phyloP scores from a whole-genome alignment of 2,113 vertebrate genomes.

The Aptenodytes forsteri region DNA sequence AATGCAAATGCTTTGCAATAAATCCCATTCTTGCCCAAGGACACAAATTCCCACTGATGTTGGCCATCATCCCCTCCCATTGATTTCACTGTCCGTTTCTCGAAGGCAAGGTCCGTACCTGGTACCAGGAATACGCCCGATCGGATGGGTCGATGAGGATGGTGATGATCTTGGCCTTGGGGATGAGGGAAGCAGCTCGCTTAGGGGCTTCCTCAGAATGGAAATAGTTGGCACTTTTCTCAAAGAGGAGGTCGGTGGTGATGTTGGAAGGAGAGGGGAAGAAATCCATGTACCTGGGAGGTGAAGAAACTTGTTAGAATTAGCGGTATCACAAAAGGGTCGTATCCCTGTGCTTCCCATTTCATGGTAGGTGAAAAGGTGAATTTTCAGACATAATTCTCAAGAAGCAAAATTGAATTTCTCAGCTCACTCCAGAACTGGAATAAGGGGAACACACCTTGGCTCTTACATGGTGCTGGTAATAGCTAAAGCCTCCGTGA shows the following conservation, averaged over 20 bases:
- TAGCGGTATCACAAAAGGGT: neutral
- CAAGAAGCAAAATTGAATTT: slow-evolving; percentile 5
- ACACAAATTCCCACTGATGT: neutral
- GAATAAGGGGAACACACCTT: neutral
- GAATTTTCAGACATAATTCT: neutral
- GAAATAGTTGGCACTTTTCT: slow-evolving; percentile 98
- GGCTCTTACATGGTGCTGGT: neutral
- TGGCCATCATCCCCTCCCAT: neutral
- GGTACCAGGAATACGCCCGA: slow-evolving; percentile 97
- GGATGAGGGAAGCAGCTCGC: slow-evolving; percentile 87
- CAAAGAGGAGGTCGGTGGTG: slow-evolving; percentile 91
- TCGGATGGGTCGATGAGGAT: slow-evolving; percentile 97
- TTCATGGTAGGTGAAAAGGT: neutral
- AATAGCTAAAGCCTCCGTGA: neutral
- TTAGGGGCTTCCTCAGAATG: slow-evolving; percentile 92
- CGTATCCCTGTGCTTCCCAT: neutral
- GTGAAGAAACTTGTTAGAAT: neutral
- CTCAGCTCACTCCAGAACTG: neutral
- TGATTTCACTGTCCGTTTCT: neutral
- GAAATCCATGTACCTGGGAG: slow-evolving; percentile 94
- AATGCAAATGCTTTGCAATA: neutral
- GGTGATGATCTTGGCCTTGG: slow-evolving; percentile 96
- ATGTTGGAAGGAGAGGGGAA: slow-evolving; percentile 90
- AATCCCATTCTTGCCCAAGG: neutral
- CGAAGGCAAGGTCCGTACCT: slow-evolving; percentile 72